These are phyloP conservation scores for Drosophila affinis DNA, from an alignment of 2,888 invertebrate genomes.

Conservation along the genomic window DNA sequence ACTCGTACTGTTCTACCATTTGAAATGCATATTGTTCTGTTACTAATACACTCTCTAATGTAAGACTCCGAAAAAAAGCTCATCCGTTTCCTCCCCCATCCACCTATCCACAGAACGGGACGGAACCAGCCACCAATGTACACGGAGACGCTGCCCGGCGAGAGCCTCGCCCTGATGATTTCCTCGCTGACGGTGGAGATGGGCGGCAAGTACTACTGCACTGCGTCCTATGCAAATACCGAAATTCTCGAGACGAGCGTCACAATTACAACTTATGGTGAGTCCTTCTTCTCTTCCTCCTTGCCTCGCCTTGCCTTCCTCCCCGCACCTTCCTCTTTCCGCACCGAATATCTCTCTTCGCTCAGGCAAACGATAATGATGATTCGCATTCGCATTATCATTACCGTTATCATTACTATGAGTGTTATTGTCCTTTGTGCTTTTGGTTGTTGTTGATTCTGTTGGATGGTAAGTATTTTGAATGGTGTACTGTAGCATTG, in stretches of 20 bases:
- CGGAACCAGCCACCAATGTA: slow-evolving; percentile 86
- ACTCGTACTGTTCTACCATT: slow-evolving; percentile 35
- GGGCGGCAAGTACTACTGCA: slow-evolving; percentile 92
- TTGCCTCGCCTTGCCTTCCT: too few species aligned
- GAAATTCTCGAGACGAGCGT: slow-evolving; percentile 88
- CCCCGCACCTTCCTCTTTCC: not conserved
- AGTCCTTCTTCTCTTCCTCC: slow-evolving; percentile 72
- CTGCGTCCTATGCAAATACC: slow-evolving; percentile 90
- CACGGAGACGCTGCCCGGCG: slow-evolving; percentile 87
- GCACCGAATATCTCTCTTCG: not conserved
- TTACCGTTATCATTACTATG: slow-evolving; percentile 5
- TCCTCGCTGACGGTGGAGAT: slow-evolving; percentile 89
- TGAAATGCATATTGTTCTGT: slow-evolving; percentile 54
- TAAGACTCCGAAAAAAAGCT: not conserved
- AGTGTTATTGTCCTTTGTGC: slow-evolving; percentile 2
- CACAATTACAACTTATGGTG: slow-evolving; percentile 89
- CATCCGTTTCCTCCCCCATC: slow-evolving; percentile 5
- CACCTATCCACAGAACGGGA: slow-evolving; percentile 67
- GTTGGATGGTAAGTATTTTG: not conserved
- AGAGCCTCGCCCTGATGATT: slow-evolving; percentile 90
- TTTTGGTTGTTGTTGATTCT: not conserved
- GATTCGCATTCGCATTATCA: slow-evolving; percentile 13
- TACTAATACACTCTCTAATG: slow-evolving; percentile 24
- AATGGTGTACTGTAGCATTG: not conserved
- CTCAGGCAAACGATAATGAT: slow-evolving; percentile 29